phyloP scores from a whole-genome alignment of 2,797 vertebrate genomes.

The Oceanodroma leucorhoa region DNA sequence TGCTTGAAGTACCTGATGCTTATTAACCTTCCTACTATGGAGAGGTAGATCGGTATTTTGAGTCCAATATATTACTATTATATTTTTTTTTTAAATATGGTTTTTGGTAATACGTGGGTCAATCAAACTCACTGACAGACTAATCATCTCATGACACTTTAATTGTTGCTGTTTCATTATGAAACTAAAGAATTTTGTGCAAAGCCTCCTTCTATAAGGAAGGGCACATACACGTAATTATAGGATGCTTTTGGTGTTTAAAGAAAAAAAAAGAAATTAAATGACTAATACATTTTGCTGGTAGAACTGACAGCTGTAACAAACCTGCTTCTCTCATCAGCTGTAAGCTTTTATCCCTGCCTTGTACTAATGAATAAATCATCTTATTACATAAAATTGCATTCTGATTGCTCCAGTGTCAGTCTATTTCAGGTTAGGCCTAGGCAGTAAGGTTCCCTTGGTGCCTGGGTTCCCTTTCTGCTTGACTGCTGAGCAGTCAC shows the following conservation, averaged over 20 bases:
- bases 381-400: slow-evolving; percentile 66
- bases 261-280: slow-evolving; percentile 29
- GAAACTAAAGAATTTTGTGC: slow-evolving; percentile 11
- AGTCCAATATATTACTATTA: not conserved
- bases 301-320: slow-evolving; percentile 48
- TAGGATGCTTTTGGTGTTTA: slow-evolving; percentile 31
- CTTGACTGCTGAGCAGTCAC: not conserved
- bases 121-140: slow-evolving; percentile 53
- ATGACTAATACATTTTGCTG: slow-evolving; percentile 52
- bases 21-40: not conserved
- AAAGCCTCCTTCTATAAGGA: slow-evolving; percentile 16
- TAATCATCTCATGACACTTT: slow-evolving; percentile 44
- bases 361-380: slow-evolving; percentile 54
- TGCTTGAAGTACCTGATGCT: not conserved
- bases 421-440: slow-evolving; percentile 10
- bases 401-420: slow-evolving; percentile 10
- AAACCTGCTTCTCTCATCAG: slow-evolving; percentile 39
- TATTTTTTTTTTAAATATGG: accelerated
- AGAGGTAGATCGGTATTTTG: not conserved
- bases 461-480: not conserved
- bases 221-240: slow-evolving; percentile 42
- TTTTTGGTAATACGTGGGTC: slow-evolving; percentile 8
- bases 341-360: slow-evolving; percentile 45
- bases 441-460: not conserved
- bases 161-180: slow-evolving; percentile 39